Evolutionary conservation across 2,797 vertebrate genomes (phyloP), one percentile per base, ranked within the genome.

Genomic region (Schizothorax lantsangensis): DNA sequence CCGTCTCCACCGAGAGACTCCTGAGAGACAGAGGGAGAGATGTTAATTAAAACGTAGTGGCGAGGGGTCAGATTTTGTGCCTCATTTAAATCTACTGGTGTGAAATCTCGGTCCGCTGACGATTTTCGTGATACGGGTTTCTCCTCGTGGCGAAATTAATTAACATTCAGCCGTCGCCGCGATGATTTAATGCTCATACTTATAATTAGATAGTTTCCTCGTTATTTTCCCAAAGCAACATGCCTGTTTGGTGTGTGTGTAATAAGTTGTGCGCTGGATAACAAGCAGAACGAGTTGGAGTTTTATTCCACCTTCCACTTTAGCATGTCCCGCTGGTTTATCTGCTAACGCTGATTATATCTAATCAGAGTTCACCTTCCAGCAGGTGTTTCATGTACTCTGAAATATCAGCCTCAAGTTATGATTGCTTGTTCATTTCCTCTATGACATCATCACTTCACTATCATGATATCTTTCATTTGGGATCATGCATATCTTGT

Each of bases 371-470:
- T 77, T 62, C 79, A 72, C 79, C 52, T 71, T 78, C 84, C 72
- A 86, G 59, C 73, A 90, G 87, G 66, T 84, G 85, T 2, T 69
- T 47, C 75, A n/a, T 75, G 26, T 79, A n/a, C 43, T 87, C 78
- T 8, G 54, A 75, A 62, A 71, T 59, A 73, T 73, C 30, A 47
- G 40, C 43, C 75, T 66, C 73, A 4, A 30, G 74, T 68, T 68
- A 26, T 68, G 74, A 78, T 78, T 54, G 83, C 62, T 54, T 75
- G 19, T 33, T 66, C 30, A 69, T 36, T 75, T 75, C 72, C 43
- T 57, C 36, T 52, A 33, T 79, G 74, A 79, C 75, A 12, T 64
- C 54, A 12, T 79, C 19, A 7, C 19, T 21, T 66, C 17, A 43
- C 17, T 57, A 69, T 85, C 47, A 21, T 54, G n/a, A 54, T 40